Evolutionary conservation across 2,888 invertebrate genomes (phyloP).

Genomic region (Nomada ruficornis): DNA sequence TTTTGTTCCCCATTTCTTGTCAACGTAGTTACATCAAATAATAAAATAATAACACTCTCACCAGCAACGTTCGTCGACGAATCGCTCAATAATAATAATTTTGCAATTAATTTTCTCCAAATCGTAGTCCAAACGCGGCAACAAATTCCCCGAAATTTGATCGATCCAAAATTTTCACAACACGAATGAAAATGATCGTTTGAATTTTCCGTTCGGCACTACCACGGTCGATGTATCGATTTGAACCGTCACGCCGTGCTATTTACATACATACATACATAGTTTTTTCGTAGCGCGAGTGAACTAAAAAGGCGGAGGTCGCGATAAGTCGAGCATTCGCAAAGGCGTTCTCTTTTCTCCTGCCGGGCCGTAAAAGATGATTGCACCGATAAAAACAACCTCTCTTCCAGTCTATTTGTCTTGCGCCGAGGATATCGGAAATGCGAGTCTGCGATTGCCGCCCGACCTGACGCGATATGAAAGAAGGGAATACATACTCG

Average conservation of each 20-base stretch:
- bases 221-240: background rate
- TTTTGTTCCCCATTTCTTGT: no score
- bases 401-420: slow-evolving; percentile 44
- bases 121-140: no score
- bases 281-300: slow-evolving; percentile 4
- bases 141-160: no score
- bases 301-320: background rate
- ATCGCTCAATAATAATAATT: no score
- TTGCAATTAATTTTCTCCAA: no score
- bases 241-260: no score
- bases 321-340: slow-evolving; percentile 8
- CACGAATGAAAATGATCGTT: background rate
- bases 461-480: slow-evolving; percentile 23
- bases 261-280: background rate
- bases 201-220: background rate
- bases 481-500: slow-evolving; percentile 14
- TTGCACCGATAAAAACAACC: slow-evolving; percentile 38
- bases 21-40: no score
- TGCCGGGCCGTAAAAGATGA: slow-evolving; percentile 35
- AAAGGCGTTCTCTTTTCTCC: slow-evolving; percentile 17
- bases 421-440: slow-evolving; percentile 23
- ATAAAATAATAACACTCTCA: no score
- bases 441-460: slow-evolving; percentile 37
- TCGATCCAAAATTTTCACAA: no score
- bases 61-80: no score